Evolutionary conservation across 2,113 vertebrate genomes (phyloP).

Genomic region (Pteruthius melanotis): DNA sequence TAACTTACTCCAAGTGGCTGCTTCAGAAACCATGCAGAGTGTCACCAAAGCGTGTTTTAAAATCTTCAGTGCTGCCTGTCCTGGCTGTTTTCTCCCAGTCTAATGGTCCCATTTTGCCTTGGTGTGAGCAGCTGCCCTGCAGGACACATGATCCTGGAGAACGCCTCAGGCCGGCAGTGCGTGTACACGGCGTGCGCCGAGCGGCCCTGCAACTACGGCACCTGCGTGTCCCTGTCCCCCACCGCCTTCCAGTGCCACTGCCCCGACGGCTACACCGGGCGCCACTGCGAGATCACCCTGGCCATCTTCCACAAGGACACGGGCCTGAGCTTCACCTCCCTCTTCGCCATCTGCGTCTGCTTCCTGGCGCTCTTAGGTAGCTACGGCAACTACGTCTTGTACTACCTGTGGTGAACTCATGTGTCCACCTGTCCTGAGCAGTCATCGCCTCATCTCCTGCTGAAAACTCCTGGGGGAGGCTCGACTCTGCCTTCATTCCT

Average conservation of each 20-base stretch:
- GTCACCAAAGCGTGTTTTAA: background rate
- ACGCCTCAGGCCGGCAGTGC: slow-evolving; percentile 78
- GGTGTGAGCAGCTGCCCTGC: slow-evolving; percentile 77
- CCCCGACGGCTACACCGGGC: slow-evolving; percentile 80
- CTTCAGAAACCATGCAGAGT: background rate
- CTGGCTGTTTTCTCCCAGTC: background rate
- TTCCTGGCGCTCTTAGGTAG: slow-evolving; percentile 86
- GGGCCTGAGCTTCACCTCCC: slow-evolving; percentile 86
- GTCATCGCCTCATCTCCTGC: background rate
- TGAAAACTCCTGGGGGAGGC: background rate
- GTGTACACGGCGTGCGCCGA: slow-evolving; percentile 80
- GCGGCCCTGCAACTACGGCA: slow-evolving; percentile 81
- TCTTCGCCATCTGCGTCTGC: slow-evolving; percentile 87
- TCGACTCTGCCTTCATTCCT: background rate
- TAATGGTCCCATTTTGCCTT: background rate
- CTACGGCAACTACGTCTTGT: slow-evolving; percentile 75
- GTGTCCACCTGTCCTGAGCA: background rate
- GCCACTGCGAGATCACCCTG: slow-evolving; percentile 79
- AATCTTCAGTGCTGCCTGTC: background rate
- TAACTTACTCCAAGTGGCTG: background rate
- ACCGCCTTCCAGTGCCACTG: slow-evolving; percentile 81
- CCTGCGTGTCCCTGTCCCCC: slow-evolving; percentile 80
- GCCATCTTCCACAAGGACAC: slow-evolving; percentile 81
- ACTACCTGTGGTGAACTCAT: slow-evolving; percentile 66
- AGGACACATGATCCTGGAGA: slow-evolving; percentile 81